Evolutionary conservation across 2,888 invertebrate species (phyloP).

Genomic region (Thera britannica): DNA sequence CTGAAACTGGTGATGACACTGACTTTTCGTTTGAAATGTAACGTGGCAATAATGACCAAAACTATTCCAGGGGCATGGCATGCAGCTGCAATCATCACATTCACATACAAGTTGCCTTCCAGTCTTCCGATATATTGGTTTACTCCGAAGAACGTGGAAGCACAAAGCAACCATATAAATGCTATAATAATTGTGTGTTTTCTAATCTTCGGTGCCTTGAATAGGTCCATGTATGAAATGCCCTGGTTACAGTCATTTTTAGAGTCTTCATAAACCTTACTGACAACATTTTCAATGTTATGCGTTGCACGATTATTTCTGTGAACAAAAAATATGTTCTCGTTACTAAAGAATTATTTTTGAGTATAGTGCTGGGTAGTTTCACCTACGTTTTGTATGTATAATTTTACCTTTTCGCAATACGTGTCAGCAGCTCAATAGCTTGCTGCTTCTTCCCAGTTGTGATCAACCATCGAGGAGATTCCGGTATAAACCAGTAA

Average conservation of each 20-base stretch:
- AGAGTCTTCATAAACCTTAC: slow-evolving; percentile 49
- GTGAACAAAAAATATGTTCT: slow-evolving; percentile 40
- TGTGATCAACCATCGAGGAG: slow-evolving; percentile 91
- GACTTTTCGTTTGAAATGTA: slow-evolving; percentile 64
- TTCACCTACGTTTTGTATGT: not conserved
- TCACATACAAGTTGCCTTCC: slow-evolving; percentile 91
- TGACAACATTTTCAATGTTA: slow-evolving; percentile 63
- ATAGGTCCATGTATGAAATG: slow-evolving; percentile 82
- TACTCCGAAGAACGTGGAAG: slow-evolving; percentile 93
- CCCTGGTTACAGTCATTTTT: slow-evolving; percentile 56
- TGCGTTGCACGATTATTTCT: slow-evolving; percentile 74
- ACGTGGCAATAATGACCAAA: slow-evolving; percentile 61
- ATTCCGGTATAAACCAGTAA: slow-evolving; percentile 90
- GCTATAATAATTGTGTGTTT: slow-evolving; percentile 87
- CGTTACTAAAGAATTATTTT: slow-evolving; percentile 15
- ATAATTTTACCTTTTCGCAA: slow-evolving; percentile 78
- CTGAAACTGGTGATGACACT: slow-evolving; percentile 62
- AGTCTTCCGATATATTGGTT: slow-evolving; percentile 91
- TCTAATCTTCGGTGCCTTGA: slow-evolving; percentile 88
- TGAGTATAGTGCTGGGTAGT: not conserved
- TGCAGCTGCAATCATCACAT: slow-evolving; percentile 89
- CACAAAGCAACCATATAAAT: slow-evolving; percentile 91
- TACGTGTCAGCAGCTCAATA: slow-evolving; percentile 85
- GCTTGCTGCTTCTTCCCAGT: slow-evolving; percentile 87
- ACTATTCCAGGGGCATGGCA: slow-evolving; percentile 63